Conservation (phyloP, 2,888 invertebrate species). For the Meganola albula region DNA sequence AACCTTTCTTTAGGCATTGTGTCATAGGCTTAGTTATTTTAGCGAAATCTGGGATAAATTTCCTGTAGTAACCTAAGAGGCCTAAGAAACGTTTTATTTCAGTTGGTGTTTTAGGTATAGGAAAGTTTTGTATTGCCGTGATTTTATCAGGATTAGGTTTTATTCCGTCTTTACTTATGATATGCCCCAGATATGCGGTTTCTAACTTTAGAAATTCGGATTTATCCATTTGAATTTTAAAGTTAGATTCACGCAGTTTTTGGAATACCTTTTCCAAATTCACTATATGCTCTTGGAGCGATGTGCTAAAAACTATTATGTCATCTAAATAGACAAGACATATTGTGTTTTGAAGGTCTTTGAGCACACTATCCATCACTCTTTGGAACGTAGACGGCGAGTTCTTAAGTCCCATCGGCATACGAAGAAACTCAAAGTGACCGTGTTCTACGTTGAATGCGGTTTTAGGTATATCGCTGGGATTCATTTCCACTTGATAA, state of each 20-base stretch:
- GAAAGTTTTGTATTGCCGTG: neutral
- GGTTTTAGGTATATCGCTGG: too few relatives aligned
- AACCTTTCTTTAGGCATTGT: neutral
- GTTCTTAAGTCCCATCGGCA: too few relatives aligned
- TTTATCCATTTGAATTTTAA: too few relatives aligned
- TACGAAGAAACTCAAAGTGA: too few relatives aligned
- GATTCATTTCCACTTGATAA: too few relatives aligned
- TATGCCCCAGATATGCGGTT: neutral
- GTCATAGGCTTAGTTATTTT: neutral
- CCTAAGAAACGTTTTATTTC: too few relatives aligned
- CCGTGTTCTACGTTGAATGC: too few relatives aligned
- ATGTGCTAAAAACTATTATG: neutral
- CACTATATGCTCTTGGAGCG: neutral
- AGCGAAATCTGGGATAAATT: neutral
- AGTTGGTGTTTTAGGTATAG: too few relatives aligned
- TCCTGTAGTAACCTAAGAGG: neutral
- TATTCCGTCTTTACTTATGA: neutral
- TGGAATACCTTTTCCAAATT: neutral
- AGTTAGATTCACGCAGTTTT: too few relatives aligned
- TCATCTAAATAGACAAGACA: neutral
- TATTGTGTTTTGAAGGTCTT: too few relatives aligned
- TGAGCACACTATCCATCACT: neutral
- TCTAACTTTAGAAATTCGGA: neutral
- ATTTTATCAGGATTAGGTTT: neutral
- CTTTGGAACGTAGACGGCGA: too few relatives aligned